Conservation (phyloP, 2,797 vertebrate genomes). For the Spinus pinus region DNA sequence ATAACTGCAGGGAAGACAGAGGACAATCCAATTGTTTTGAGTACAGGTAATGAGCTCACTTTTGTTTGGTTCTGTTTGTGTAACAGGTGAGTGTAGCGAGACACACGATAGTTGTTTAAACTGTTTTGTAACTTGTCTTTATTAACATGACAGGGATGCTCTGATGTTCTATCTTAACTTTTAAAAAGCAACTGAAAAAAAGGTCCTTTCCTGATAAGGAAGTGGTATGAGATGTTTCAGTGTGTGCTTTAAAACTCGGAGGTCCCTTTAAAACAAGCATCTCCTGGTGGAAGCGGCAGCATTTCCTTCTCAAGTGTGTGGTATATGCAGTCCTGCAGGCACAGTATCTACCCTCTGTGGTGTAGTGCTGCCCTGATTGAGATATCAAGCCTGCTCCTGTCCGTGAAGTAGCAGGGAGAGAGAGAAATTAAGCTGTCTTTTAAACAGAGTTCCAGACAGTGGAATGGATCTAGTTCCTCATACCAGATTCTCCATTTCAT, state of each 20-base stretch:
- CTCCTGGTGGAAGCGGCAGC: not conserved
- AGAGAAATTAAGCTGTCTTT: not conserved
- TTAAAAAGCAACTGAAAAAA: not conserved
- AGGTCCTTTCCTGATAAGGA: not conserved
- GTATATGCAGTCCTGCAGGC: not conserved
- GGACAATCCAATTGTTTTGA: not conserved
- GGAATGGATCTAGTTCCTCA: not conserved
- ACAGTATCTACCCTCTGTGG: not conserved
- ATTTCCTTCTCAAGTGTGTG: not conserved
- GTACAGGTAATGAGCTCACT: slow-evolving; percentile 30
- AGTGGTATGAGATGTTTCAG: not conserved
- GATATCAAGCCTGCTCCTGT: not conserved
- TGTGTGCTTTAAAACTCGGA: not conserved
- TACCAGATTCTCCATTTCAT: not conserved
- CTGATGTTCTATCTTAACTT: not conserved
- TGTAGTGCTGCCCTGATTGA: not conserved
- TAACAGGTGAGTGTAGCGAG: not conserved
- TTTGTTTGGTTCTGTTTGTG: not conserved
- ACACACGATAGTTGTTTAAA: not conserved
- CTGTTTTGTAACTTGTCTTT: not conserved
- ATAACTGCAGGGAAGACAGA: not conserved
- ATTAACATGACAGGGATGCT: rapidly evolving
- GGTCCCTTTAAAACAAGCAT: not conserved
- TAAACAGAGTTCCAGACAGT: not conserved
- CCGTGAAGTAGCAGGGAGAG: not conserved